Percentiles rank a stretch among this genome's conserved stretches.
Conservation (phyloP, 1,140 invertebrate genomes). For the Aphaenogaster ashmeadi region DNA sequence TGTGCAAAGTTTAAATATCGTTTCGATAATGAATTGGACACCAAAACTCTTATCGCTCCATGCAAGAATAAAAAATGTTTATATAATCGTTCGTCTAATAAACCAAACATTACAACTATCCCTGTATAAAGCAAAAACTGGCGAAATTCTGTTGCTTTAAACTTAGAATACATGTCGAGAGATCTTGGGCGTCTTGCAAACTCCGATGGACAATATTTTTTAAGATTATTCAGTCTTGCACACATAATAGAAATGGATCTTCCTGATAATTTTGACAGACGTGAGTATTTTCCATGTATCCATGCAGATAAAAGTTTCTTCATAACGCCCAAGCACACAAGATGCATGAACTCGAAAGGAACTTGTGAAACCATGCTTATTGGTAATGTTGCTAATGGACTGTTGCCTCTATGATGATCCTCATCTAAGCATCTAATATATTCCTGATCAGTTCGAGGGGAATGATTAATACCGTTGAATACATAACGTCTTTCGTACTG, state of each 20-base stretch:
- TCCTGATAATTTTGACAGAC: conserved; percentile 1
- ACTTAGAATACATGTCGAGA: conserved; percentile 18
- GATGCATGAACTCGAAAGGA: too few relatives aligned
- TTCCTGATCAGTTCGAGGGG: too few relatives aligned
- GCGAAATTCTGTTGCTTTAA: conserved; percentile 53
- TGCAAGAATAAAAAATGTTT: conserved; percentile 9
- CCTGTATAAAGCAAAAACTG: conserved; percentile 18
- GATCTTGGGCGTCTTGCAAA: conserved; percentile 29
- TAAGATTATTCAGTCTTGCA: neutral
- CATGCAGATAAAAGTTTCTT: neutral
- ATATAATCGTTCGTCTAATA: neutral
- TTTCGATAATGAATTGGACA: neutral
- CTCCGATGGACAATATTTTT: conserved; percentile 25
- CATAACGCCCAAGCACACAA: neutral
- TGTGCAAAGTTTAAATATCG: neutral
- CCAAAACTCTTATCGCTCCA: neutral
- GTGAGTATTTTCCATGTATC: too few relatives aligned
- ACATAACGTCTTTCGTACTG: neutral
- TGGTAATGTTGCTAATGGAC: neutral
- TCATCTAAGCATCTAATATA: too few relatives aligned
- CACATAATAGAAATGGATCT: neutral
- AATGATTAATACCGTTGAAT: neutral
- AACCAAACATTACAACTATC: neutral
- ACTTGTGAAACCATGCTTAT: neutral
- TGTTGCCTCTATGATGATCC: too few relatives aligned